Percentiles rank a stretch among this genome's conserved stretches.
These are phyloP conservation scores for Ailuropoda melanoleuca DNA, from an alignment of 2,113 vertebrate species.

Conservation along the genomic window DNA sequence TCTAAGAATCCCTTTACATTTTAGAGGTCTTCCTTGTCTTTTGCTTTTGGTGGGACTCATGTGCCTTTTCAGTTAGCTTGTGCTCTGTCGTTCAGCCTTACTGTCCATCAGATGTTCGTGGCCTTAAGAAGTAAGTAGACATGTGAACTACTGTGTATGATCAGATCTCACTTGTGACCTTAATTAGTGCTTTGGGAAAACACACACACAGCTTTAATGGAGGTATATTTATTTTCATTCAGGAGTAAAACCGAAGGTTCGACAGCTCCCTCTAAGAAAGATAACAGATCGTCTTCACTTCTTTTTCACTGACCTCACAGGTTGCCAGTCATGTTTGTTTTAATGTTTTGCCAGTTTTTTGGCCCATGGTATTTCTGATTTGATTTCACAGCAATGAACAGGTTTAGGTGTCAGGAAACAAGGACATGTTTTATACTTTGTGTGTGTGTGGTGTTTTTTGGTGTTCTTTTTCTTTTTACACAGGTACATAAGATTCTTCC, in stretches of 20 bases:
- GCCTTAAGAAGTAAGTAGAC: not conserved
- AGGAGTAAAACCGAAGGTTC: not conserved
- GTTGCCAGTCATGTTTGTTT: not conserved
- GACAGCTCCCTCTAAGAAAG: not conserved
- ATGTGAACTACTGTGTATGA: not conserved
- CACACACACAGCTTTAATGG: not conserved
- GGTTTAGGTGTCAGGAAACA: not conserved
- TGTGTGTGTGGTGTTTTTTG: conserved; percentile 35
- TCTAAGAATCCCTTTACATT: not conserved
- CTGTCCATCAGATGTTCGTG: not conserved
- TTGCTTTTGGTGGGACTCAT: not conserved
- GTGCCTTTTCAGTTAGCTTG: not conserved
- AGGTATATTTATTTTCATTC: not conserved
- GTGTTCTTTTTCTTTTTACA: conserved; percentile 14
- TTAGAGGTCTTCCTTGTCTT: not conserved
- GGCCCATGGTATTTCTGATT: not conserved
- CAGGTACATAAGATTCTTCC: conserved; percentile 98
- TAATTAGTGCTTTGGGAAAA: not conserved
- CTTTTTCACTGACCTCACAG: not conserved
- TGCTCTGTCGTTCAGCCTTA: not conserved
- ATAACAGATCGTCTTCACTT: not conserved
- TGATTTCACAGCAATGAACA: not conserved
- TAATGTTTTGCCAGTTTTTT: not conserved
- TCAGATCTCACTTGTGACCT: not conserved
- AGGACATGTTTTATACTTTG: not conserved